Evolutionary conservation across 2,888 invertebrate genomes (phyloP).

Genomic region (Clistopyga incitator): DNA sequence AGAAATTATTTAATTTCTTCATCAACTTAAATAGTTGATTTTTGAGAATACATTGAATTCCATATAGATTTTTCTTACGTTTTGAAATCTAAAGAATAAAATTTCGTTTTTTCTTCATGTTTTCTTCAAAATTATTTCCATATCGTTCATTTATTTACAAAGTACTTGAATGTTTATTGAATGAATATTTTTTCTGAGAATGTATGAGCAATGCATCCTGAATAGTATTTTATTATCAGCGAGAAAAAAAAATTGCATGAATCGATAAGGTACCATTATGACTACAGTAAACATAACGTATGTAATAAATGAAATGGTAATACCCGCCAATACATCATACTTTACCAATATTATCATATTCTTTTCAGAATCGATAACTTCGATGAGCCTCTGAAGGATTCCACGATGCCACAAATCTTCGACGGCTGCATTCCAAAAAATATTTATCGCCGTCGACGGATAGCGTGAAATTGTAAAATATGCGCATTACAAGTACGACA

Average conservation of each 20-base stretch:
- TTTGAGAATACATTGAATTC: too few species aligned
- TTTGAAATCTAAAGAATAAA: too few species aligned
- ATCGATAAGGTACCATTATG: background rate
- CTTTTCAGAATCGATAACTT: slow-evolving; percentile 76
- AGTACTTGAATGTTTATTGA: too few species aligned
- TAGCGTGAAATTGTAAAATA: slow-evolving; percentile 5
- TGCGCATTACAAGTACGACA: slow-evolving; percentile 2
- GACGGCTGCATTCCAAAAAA: slow-evolving; percentile 76
- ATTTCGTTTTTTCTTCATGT: too few species aligned
- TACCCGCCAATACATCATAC: background rate
- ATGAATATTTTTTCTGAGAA: too few species aligned
- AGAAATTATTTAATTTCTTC: too few species aligned
- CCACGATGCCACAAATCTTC: slow-evolving; percentile 81
- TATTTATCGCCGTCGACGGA: background rate
- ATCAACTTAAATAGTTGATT: too few species aligned
- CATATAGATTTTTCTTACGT: too few species aligned
- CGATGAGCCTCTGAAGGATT: slow-evolving; percentile 80
- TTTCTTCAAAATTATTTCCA: too few species aligned
- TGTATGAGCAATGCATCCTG: too few species aligned
- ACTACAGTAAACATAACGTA: background rate
- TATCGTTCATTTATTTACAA: too few species aligned
- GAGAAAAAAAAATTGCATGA: background rate
- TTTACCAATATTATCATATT: slow-evolving; percentile 77
- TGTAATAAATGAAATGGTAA: background rate
- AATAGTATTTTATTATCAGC: too few species aligned